phyloP scores from a whole-genome alignment of 1,140 invertebrate genomes.

The Apocrypta bakeri region DNA sequence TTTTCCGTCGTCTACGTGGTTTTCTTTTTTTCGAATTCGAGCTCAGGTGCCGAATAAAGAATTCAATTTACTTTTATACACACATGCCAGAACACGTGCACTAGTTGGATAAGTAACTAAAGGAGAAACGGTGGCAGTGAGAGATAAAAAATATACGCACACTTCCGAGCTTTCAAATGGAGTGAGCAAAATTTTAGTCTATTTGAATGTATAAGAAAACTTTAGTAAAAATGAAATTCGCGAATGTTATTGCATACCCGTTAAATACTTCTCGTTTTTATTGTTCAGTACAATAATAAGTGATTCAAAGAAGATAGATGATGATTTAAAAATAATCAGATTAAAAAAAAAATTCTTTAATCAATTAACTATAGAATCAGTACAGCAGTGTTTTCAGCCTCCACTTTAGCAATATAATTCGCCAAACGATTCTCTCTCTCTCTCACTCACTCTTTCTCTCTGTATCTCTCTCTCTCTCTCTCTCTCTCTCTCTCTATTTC shows the following conservation, averaged over 20 bases:
- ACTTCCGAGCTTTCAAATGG: not conserved
- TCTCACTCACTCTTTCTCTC: too few relatives aligned
- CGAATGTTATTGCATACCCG: not conserved
- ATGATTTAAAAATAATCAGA: too few relatives aligned
- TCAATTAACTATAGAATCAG: not conserved
- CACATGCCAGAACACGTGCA: not conserved
- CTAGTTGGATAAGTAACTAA: not conserved
- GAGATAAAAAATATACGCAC: not conserved
- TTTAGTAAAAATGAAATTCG: not conserved
- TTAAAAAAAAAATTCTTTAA: not conserved
- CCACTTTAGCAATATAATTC: not conserved
- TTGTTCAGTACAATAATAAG: too few relatives aligned
- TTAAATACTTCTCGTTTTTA: not conserved
- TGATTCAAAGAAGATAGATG: too few relatives aligned
- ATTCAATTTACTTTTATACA: conserved; percentile 16
- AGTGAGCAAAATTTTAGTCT: too few relatives aligned
- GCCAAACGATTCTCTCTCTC: not conserved
- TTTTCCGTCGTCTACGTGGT: not conserved
- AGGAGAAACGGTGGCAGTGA: not conserved
- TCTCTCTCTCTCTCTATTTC: too few relatives aligned
- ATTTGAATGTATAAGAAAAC: not conserved
- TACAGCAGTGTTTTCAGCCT: not conserved
- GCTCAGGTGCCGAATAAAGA: not conserved
- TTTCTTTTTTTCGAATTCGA: not conserved
- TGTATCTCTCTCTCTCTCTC: too few relatives aligned